Conservation (phyloP, 2,797 vertebrate species). For the Acridotheres tristis region DNA sequence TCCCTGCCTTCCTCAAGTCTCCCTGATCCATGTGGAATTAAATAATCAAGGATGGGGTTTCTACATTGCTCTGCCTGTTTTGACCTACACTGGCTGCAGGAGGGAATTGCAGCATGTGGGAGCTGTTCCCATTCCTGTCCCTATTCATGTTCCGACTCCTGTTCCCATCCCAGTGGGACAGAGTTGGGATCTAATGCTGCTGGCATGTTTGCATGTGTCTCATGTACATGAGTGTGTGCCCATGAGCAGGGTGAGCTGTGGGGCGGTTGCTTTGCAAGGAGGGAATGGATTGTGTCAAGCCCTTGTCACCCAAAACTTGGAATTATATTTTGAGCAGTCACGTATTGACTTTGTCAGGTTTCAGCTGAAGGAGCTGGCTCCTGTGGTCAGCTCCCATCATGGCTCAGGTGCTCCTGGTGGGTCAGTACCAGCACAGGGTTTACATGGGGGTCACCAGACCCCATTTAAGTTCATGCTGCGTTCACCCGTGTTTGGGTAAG, state of each 20-base stretch:
- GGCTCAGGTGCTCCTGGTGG: neutral
- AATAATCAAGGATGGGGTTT: neutral
- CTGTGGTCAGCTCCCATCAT: neutral
- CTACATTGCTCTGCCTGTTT: neutral
- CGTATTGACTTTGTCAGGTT: neutral
- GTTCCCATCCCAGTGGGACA: neutral
- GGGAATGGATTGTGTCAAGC: neutral
- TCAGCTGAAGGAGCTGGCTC: neutral
- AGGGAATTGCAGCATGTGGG: neutral
- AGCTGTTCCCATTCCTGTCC: neutral
- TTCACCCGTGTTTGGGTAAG: neutral
- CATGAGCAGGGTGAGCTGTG: accelerated
- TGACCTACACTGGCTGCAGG: neutral
- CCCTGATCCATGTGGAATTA: constrained; percentile 9
- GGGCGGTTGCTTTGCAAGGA: neutral
- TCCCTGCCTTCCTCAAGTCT: constrained; percentile 43
- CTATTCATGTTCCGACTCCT: neutral
- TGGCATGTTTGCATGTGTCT: neutral
- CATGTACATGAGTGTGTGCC: accelerated
- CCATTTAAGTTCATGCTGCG: neutral
- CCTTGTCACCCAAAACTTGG: neutral
- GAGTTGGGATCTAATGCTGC: neutral
- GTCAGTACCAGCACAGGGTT: neutral
- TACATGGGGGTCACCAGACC: neutral
- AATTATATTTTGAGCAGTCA: neutral